A percentile compares a stretch with the other conserved stretches of the same genome.
Conservation (phyloP, 2,113 vertebrate species). For the Euleptes europaea region DNA sequence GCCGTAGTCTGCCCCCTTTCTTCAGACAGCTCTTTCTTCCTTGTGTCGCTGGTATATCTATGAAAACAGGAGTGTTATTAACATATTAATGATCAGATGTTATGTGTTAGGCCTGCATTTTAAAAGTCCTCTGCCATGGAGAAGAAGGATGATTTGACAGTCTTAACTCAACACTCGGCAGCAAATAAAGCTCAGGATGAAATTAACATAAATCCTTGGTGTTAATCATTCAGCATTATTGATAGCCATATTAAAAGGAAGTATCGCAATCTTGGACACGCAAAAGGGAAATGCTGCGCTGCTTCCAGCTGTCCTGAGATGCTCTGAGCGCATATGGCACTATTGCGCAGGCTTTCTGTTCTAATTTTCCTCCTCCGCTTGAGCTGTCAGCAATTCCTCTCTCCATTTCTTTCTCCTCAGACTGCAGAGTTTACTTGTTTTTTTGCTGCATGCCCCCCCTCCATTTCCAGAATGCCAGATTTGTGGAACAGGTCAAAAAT, state of each 20-base stretch:
- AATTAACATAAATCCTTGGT: constrained; percentile 83
- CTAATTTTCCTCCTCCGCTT: constrained; percentile 69
- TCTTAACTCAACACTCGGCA: constrained; percentile 74
- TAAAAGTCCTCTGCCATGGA: constrained; percentile 67
- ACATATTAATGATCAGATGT: constrained; percentile 69
- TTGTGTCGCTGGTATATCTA: constrained; percentile 43
- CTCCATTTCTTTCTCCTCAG: constrained; percentile 29
- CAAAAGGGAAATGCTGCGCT: constrained; percentile 56
- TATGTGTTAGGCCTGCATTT: constrained; percentile 71
- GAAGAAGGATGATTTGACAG: constrained; percentile 74
- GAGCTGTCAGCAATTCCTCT: constrained; percentile 66
- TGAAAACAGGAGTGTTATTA: constrained; percentile 56
- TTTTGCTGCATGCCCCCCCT: background rate
- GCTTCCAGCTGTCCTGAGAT: constrained; percentile 73
- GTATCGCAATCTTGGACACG: constrained; percentile 67
- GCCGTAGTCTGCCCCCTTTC: constrained; percentile 11
- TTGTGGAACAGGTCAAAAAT: constrained; percentile 64
- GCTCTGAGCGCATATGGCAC: constrained; percentile 65
- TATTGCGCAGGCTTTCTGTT: constrained; percentile 62
- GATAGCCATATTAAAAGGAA: constrained; percentile 72
- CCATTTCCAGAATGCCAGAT: constrained; percentile 46
- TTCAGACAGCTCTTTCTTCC: constrained; percentile 35
- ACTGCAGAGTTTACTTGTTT: constrained; percentile 26
- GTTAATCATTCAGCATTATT: constrained; percentile 77
- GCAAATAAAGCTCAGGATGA: constrained; percentile 81